Evolutionary conservation across 2,797 vertebrate genomes (phyloP).

Genomic region (Orestias chungarensis): DNA sequence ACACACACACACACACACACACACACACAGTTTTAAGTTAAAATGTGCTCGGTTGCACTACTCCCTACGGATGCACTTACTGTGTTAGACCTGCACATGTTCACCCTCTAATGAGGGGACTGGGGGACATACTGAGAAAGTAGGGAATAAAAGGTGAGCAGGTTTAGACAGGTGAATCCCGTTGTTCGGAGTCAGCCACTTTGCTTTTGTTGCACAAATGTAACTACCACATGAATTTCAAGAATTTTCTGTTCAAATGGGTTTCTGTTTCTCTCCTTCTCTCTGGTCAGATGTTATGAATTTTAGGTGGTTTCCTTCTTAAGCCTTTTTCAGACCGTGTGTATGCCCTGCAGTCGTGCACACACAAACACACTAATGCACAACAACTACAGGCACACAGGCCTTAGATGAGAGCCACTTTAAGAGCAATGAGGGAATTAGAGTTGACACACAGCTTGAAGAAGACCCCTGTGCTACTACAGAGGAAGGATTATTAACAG

Average conservation of each 20-base stretch:
- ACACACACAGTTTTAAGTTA: slow-evolving; percentile 28
- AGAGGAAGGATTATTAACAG: slow-evolving; percentile 27
- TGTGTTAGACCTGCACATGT: slow-evolving; percentile 56
- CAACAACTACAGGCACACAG: slow-evolving; percentile 14
- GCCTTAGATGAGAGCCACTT: slow-evolving; percentile 54
- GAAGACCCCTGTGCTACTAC: slow-evolving; percentile 46
- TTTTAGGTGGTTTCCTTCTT: slow-evolving; percentile 66
- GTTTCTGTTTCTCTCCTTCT: slow-evolving; percentile 27
- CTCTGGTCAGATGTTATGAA: slow-evolving; percentile 58
- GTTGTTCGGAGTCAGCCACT: slow-evolving; percentile 21
- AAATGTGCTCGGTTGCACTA: slow-evolving; percentile 41
- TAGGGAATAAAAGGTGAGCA: slow-evolving; percentile 22
- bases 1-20: slow-evolving; percentile 3
- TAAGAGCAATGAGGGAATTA: slow-evolving; percentile 59
- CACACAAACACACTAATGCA: not conserved
- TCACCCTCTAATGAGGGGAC: slow-evolving; percentile 64
- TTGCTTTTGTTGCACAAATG: slow-evolving; percentile 4
- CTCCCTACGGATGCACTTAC: slow-evolving; percentile 67
- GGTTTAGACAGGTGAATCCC: slow-evolving; percentile 26
- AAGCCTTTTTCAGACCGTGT: slow-evolving; percentile 53
- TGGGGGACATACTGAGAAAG: slow-evolving; percentile 30
- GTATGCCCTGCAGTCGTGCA: slow-evolving; percentile 48
- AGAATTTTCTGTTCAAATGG: slow-evolving; percentile 25
- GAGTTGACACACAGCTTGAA: slow-evolving; percentile 60
- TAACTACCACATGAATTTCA: slow-evolving; percentile 11